Conservation (phyloP, 1,140 invertebrate species). For the Neodiprion pinetum region DNA sequence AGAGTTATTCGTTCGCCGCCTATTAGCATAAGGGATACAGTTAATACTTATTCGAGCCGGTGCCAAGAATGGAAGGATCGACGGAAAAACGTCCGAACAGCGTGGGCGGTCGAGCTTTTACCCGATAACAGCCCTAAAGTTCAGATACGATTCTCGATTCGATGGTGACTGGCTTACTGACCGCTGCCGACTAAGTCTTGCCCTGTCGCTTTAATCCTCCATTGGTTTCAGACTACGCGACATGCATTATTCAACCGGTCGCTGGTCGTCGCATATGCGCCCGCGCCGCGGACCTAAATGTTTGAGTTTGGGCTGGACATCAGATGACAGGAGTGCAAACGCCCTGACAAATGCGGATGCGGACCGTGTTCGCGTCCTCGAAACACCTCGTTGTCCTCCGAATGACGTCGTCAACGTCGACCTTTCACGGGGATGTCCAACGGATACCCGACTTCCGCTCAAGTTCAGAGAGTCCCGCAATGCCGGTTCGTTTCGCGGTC, state of each 20-base stretch:
- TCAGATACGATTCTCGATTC: conserved; percentile 10
- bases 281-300: conserved; percentile 27
- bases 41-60: not conserved
- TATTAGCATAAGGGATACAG: conserved; percentile 15
- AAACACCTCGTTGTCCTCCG: not conserved
- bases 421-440: not conserved
- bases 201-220: conserved; percentile 32
- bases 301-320: conserved; percentile 19
- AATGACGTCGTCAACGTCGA: conserved; percentile 3
- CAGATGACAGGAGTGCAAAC: not conserved
- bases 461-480: not conserved
- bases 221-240: conserved; percentile 30
- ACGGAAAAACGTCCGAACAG: not conserved
- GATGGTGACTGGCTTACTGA: not conserved
- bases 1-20: not conserved
- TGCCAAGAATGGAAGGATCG: no score
- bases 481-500: not conserved
- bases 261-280: conserved; percentile 32
- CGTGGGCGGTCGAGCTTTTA: conserved; percentile 12
- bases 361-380: not conserved
- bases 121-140: conserved; percentile 1
- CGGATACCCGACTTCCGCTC: not conserved
- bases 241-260: conserved; percentile 33
- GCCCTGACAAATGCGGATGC: conserved; percentile 1
- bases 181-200: not conserved